These are phyloP conservation scores for Enteromius mattozi DNA, from an alignment of 2,797 vertebrate genomes.

Conservation along the genomic window DNA sequence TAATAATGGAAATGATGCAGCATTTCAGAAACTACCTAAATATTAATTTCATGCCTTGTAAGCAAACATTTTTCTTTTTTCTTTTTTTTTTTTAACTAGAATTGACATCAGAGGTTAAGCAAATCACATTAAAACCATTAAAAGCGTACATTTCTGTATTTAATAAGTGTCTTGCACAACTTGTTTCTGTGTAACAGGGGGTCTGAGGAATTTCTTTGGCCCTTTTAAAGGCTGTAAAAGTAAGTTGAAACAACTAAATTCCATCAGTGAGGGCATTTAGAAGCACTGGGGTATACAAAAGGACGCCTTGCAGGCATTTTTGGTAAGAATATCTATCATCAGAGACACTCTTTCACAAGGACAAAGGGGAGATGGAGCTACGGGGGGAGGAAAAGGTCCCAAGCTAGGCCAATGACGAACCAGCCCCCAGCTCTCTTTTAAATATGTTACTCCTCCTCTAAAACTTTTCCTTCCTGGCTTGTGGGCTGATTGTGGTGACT, in stretches of 20 bases:
- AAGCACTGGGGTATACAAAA: slow-evolving; percentile 66
- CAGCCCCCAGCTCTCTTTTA: slow-evolving; percentile 65
- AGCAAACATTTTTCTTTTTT: not conserved
- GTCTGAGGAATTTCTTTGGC: slow-evolving; percentile 47
- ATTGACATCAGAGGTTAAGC: not conserved
- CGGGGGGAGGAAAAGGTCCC: slow-evolving; percentile 69
- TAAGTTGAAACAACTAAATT: slow-evolving; percentile 45
- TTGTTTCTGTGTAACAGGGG: slow-evolving; percentile 41
- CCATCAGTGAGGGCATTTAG: slow-evolving; percentile 60
- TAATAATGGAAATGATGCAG: not conserved
- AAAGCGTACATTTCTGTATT: not conserved
- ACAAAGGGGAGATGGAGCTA: slow-evolving; percentile 75
- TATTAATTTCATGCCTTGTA: not conserved
- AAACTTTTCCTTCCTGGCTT: slow-evolving; percentile 67
- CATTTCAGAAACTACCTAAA: not conserved
- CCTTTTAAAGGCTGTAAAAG: slow-evolving; percentile 51
- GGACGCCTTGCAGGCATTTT: slow-evolving; percentile 66
- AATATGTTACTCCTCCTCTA: slow-evolving; percentile 76
- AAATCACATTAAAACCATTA: not conserved
- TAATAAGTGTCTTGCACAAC: not conserved
- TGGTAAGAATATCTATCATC: slow-evolving; percentile 74
- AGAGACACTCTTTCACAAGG: slow-evolving; percentile 75
- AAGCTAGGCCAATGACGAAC: slow-evolving; percentile 69
- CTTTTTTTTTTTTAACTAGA: not conserved
- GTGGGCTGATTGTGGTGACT: slow-evolving; percentile 68